Percentiles rank a stretch among this genome's conserved stretches.
Evolutionary conservation across 2,888 invertebrate genomes (phyloP).

Genomic region (Bimastos eiseni): DNA sequence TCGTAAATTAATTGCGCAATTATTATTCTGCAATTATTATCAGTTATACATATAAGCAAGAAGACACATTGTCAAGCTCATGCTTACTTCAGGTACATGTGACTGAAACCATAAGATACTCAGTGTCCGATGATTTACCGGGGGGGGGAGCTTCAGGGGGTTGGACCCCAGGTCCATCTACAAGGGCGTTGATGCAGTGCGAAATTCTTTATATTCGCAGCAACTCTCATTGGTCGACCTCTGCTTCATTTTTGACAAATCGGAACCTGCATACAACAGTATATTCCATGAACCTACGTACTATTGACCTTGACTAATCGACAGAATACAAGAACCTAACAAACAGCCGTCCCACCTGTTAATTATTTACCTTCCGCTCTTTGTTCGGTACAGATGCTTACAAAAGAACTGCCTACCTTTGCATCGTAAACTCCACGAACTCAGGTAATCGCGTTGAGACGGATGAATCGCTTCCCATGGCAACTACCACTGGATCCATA

Average conservation of each 20-base stretch:
- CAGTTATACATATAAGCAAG: no score
- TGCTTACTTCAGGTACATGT: not conserved
- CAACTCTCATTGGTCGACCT: no score
- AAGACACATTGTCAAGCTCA: no score
- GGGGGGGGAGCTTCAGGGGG: no score
- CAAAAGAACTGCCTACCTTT: not conserved
- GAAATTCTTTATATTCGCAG: no score
- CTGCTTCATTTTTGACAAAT: no score
- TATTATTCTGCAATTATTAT: no score
- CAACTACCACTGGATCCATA: not conserved
- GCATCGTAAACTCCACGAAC: not conserved
- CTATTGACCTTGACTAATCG: not conserved
- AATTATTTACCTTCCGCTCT: not conserved
- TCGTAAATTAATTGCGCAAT: no score
- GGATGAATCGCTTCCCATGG: not conserved
- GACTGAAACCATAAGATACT: not conserved
- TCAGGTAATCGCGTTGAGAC: not conserved
- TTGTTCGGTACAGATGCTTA: not conserved
- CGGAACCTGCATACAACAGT: no score
- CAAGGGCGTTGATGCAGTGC: no score
- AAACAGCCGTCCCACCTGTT: not conserved
- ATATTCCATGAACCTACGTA: not conserved
- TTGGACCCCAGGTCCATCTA: no score
- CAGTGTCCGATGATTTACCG: no score
- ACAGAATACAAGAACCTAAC: not conserved